Percentiles rank a stretch among this genome's conserved stretches.
phyloP scores from a whole-genome alignment of 2,113 vertebrate genomes.

The Platichthys stellatus region DNA sequence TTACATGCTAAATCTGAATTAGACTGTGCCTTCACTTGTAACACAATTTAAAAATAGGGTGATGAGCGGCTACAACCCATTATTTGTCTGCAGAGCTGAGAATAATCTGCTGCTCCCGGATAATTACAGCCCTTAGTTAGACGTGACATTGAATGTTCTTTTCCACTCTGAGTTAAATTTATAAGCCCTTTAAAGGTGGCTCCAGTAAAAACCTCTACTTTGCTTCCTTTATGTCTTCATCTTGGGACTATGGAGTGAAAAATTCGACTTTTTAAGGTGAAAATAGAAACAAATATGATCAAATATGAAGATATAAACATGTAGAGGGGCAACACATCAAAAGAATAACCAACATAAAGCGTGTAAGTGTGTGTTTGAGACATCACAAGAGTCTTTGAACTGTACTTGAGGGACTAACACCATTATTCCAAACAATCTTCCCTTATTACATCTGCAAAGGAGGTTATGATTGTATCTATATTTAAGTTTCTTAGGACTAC shows the following conservation, averaged over 20 bases:
- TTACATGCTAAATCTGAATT: slow-evolving; percentile 10
- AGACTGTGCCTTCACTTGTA: slow-evolving; percentile 12
- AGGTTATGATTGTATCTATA: no score
- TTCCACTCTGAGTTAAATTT: slow-evolving; percentile 53
- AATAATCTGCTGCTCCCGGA: slow-evolving; percentile 56
- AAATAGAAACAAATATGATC: neutral
- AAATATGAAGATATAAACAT: neutral
- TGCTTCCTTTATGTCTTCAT: slow-evolving; percentile 5
- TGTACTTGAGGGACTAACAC: no score
- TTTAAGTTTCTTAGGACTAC: no score
- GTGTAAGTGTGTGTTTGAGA: no score
- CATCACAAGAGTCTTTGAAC: no score
- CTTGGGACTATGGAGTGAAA: neutral
- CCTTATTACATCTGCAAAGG: no score
- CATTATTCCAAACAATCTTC: no score
- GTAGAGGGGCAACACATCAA: no score
- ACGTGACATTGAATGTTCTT: slow-evolving; percentile 53
- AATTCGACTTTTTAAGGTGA: neutral
- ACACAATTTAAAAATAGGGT: slow-evolving; percentile 43
- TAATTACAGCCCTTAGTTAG: slow-evolving; percentile 67
- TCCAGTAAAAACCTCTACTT: slow-evolving; percentile 22
- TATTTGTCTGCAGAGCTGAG: slow-evolving; percentile 56
- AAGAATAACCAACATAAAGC: no score
- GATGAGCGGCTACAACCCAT: slow-evolving; percentile 43
- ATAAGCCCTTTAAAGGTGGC: slow-evolving; percentile 26